Evolutionary conservation across 2,888 invertebrate species (phyloP).

Genomic region (Eubasilissa splendida): DNA sequence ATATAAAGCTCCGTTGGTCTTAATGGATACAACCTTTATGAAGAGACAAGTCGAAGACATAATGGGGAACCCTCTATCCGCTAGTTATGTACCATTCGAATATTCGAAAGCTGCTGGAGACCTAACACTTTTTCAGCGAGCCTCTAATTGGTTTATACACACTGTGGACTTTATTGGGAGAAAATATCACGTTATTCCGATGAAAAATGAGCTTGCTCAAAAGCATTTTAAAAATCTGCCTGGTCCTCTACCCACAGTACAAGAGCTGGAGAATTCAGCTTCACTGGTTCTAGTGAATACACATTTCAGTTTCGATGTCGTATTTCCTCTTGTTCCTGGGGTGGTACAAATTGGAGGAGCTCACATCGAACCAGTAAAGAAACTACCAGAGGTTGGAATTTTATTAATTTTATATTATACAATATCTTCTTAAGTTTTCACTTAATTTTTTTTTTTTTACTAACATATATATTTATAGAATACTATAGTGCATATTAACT

Average conservation of each 20-base stretch:
- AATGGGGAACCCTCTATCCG: constrained; percentile 68
- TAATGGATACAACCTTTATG: constrained; percentile 57
- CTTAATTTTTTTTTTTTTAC: no score
- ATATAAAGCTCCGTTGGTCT: constrained; percentile 58
- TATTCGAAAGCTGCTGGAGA: constrained; percentile 63
- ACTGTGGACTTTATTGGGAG: constrained; percentile 63
- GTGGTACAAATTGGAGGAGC: constrained; percentile 74
- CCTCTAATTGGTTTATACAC: constrained; percentile 64
- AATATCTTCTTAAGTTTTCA: no score
- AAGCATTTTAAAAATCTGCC: constrained; percentile 63
- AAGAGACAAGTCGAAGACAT: constrained; percentile 64
- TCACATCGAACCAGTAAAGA: constrained; percentile 66
- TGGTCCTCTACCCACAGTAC: constrained; percentile 66
- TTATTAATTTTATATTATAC: constrained; percentile 8
- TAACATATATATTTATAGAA: no score
- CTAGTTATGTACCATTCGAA: constrained; percentile 68
- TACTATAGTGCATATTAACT: no score
- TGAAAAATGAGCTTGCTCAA: constrained; percentile 62
- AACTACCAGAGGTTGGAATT: constrained; percentile 63
- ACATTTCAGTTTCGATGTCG: constrained; percentile 69
- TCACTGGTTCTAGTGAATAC: constrained; percentile 69
- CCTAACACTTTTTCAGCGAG: constrained; percentile 68
- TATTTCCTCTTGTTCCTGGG: constrained; percentile 72
- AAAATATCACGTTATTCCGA: constrained; percentile 62
- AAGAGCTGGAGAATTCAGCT: constrained; percentile 66